phyloP scores from a whole-genome alignment of 2,113 vertebrate genomes.

The Seriola quinqueradiata region DNA sequence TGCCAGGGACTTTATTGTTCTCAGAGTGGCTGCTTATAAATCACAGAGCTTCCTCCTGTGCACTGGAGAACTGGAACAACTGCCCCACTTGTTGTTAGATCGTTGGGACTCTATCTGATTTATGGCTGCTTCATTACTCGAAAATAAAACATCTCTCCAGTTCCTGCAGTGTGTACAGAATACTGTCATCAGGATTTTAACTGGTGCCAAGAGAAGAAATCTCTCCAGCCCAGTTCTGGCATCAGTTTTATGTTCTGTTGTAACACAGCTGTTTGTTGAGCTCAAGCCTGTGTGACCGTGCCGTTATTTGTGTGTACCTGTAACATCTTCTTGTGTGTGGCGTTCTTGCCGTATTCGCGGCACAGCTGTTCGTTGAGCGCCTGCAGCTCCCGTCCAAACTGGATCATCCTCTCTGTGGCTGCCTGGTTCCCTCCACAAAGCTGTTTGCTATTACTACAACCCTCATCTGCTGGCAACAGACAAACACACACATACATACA shows the following conservation, averaged over 20 bases:
- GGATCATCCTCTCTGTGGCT: conserved; percentile 97
- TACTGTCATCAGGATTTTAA: neutral
- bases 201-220: conserved; percentile 15
- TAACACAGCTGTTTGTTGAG: conserved; percentile 11
- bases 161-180: conserved; percentile 5
- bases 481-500: neutral
- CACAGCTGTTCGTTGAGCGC: conserved; percentile 94
- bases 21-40: conserved; percentile 4
- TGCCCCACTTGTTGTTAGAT: neutral
- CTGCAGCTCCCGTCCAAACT: conserved; percentile 97
- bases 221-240: conserved; percentile 7
- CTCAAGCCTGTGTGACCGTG: neutral
- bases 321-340: conserved; percentile 86
- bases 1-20: conserved; percentile 3
- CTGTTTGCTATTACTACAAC: conserved; percentile 90
- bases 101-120: neutral
- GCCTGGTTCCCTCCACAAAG: conserved; percentile 96
- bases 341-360: conserved; percentile 94
- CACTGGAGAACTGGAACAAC: neutral
- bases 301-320: conserved; percentile 65
- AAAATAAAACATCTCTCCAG: conserved; percentile 19
- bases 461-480: conserved; percentile 84
- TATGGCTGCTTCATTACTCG: neutral
- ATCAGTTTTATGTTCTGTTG: conserved; percentile 6
- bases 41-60: conserved; percentile 3